Base-by-base conservation (phyloP, 2,113 vertebrate genomes). In the Nesoenas mayeri region DNA sequence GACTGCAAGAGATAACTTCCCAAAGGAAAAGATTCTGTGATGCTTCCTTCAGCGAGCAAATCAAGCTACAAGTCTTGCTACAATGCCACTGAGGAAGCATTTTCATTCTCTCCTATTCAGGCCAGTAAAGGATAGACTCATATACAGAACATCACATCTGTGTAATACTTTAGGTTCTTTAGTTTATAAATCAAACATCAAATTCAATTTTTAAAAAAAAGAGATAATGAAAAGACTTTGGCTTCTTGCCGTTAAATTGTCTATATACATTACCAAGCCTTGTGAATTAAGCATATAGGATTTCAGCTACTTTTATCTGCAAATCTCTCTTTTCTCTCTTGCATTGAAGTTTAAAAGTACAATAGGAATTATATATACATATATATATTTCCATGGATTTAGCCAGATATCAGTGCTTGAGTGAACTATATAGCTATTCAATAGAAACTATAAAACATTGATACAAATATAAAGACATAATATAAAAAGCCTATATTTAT, bases 381-480 rank as follows among this genome's bases (percentile, higher is more conserved):
- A 85, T 92, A 79, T 26, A 56, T 85, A 89, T 94, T 88, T 94
- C 94, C 97, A 97, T 97, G 96, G 95, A 89, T 96, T 97, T 94
- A 95, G 98, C 96, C 98, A 98, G 97, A 97, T 98, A 98, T 99
- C 99, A 99, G 99, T 99, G 99, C 99, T 99, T 98, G 97, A 98
- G 97, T 98, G 98, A 99, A 98, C 98, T 98, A 99, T 98, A 98
- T 92, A 99, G 87, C 97, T 97, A 98, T 98, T 98, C 98, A 97
- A 98, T 98, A 98, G 97, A 98, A 98, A 98, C 96, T 97, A 98
- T 97, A 98, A 97, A 98, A 97, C 96, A 97, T 97, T 22, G 97
- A 97, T 97, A 98, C 97, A 98, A 98, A 98, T 98, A 98, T 98
- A 96, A 96, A 99, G 98, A 98, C 98, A 98, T 97, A 94, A 98